These are phyloP conservation scores for Carduelis carduelis DNA, from an alignment of 2,797 vertebrate genomes.

Conservation along the genomic window DNA sequence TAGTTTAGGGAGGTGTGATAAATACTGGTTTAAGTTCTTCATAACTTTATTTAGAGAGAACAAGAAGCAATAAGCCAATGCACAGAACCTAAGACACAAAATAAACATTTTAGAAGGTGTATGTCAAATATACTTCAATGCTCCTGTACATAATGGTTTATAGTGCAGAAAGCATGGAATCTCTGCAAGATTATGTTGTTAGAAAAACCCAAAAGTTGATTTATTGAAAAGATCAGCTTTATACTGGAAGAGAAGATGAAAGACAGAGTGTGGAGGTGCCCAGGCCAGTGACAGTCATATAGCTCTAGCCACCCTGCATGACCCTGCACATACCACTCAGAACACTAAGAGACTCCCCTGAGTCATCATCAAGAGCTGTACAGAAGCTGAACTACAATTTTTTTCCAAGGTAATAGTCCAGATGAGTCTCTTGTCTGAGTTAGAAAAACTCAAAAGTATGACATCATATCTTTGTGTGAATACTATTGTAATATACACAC, in stretches of 20 bases:
- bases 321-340: background rate
- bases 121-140: background rate
- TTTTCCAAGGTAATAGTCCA: background rate
- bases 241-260: background rate
- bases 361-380: background rate
- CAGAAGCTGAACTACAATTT: background rate
- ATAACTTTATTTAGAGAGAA: background rate
- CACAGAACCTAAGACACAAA: background rate
- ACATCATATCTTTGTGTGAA: background rate
- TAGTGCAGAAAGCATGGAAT: background rate
- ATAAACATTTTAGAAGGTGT: background rate
- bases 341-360: background rate
- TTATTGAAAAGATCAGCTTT: background rate
- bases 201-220: background rate
- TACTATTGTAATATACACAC: background rate
- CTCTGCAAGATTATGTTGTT: background rate
- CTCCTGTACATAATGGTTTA: fast-evolving
- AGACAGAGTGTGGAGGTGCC: background rate
- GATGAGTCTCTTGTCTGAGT: background rate
- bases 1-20: background rate
- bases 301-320: background rate
- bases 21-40: background rate
- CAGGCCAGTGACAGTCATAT: background rate
- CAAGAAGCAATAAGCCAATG: background rate
- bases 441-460: background rate